Base-by-base conservation (phyloP, 2,113 vertebrate species). In the Microcebus jonahi region DNA sequence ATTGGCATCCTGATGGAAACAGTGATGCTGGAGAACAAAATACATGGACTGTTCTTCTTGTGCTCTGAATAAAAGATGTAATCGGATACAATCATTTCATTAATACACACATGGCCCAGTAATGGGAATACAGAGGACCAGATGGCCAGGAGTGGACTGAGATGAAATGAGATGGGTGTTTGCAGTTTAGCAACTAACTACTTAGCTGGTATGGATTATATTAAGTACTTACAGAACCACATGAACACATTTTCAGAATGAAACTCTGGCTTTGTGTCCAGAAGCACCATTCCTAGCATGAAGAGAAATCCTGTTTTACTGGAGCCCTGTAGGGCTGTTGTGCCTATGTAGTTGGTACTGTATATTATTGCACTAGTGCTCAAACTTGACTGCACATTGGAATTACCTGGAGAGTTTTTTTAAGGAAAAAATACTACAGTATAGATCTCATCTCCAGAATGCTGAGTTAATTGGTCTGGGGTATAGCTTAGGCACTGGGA, bases 81-180 rank as follows among this genome's bases (percentile, higher is more conserved):
- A 98, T 98, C 97, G 97, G 98, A 98, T 98, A 98, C 97, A 98
- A 98, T 98, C 95, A 98, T 98, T 98, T 98, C 97, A 98, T 98
- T 98, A 99, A 98, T 98, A 98, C 95, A 96, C 98, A 98, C 98
- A 98, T 97, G 98, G 97, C 97, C 91, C 82, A 93, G 96, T 96
- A 98, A 98, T 97, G 96, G 98, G 97, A 98, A 97, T 97, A 98
- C 84, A 97, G 91, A 65, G 88, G 94, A 98, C 96, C 98, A 99
- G 98, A 99, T 99, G 98, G 98, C 82, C 96, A 68, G 73, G 75
- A 98, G 90, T 93, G 87, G 97, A 97, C 97, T 96, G 98, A 93
- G 95, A 98, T 92, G 83, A 97, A 98, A 98, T 97, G 97, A 98
- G 98, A 98, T 98, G 98, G 97, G 97, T 97, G 96, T 98, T 98